Conservation (phyloP, 2,113 vertebrate genomes). For the Hyperopisus bebe region DNA sequence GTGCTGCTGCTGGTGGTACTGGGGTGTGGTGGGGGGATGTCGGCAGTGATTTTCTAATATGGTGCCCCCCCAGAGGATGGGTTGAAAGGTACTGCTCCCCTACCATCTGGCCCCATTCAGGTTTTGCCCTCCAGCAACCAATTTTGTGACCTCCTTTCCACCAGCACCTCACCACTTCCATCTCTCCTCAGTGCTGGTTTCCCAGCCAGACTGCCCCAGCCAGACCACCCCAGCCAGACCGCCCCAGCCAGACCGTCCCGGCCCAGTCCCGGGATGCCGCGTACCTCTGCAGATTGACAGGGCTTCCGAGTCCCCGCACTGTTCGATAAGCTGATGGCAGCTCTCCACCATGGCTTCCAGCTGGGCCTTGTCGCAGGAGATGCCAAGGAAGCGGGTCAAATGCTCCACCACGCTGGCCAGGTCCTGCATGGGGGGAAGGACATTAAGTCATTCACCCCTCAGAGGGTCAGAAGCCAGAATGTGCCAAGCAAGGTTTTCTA, state of each 20-base stretch:
- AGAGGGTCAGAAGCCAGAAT: not conserved
- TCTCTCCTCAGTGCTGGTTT: not conserved
- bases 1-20: not conserved
- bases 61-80: not conserved
- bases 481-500: not conserved
- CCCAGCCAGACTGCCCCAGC: not conserved
- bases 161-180: not conserved
- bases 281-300: conserved; percentile 86
- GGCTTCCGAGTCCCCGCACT: conserved; percentile 88
- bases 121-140: not conserved
- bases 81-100: not conserved
- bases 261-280: conserved; percentile 35
- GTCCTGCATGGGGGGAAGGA: conserved; percentile 58
- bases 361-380: conserved; percentile 90
- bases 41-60: not conserved
- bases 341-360: conserved; percentile 83
- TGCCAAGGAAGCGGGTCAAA: conserved; percentile 82
- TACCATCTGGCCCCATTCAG: not conserved
- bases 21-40: not conserved
- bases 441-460: not conserved
- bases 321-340: conserved; percentile 93
- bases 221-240: not conserved
- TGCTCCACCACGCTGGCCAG: conserved; percentile 80
- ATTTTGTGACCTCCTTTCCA: not conserved
- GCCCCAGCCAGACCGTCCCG: not conserved